phyloP scores from a whole-genome alignment of 2,113 vertebrate genomes.

The Chelonoidis abingdonii region DNA sequence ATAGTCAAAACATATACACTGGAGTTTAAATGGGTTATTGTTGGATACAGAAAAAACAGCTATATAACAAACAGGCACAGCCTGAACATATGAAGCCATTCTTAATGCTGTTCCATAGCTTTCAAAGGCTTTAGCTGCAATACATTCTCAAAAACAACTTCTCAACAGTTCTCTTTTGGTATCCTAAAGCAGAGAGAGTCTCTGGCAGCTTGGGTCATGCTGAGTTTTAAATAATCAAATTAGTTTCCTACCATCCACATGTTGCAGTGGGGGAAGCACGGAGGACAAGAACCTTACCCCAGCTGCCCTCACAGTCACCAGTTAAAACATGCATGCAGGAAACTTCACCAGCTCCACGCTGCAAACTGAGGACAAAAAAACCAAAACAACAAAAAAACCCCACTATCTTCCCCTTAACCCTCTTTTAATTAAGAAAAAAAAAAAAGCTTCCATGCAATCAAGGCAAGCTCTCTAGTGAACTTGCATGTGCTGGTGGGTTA shows the following conservation, averaged over 20 bases:
- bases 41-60: not conserved
- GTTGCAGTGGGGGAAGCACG: not conserved
- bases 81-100: not conserved
- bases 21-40: not conserved
- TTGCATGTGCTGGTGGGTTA: not conserved
- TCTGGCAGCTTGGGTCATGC: not conserved
- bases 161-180: not conserved
- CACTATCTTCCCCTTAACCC: not conserved
- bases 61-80: not conserved
- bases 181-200: not conserved
- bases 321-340: not conserved
- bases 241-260: not conserved
- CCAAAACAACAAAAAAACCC: too few relatives aligned
- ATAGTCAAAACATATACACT: not conserved
- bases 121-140: not conserved
- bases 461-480: not conserved
- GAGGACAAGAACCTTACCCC: not conserved
- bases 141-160: not conserved
- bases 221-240: not conserved
- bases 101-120: not conserved
- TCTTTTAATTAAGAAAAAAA: too few relatives aligned
- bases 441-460: not conserved
- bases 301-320: not conserved
- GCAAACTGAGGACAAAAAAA: not conserved
- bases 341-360: not conserved